These are phyloP conservation scores for Drosophila mulleri DNA, from an alignment of 2,888 invertebrate genomes.

Conservation along the genomic window DNA sequence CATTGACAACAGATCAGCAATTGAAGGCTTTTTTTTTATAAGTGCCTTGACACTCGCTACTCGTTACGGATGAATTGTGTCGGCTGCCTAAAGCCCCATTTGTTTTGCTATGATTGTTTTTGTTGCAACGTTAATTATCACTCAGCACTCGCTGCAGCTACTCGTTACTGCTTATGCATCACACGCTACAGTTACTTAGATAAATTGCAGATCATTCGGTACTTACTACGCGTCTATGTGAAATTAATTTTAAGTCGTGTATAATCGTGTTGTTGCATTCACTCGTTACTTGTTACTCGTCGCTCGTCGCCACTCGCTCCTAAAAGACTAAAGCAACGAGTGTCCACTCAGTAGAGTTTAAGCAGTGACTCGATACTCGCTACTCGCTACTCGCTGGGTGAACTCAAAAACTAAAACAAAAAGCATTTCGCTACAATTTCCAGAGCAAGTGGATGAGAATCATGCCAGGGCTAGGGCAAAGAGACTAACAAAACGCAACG, in stretches of 20 bases:
- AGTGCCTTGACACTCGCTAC: neutral
- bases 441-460: conserved; percentile 48
- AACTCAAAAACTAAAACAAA: conserved; percentile 8
- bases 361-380: conserved; percentile 1
- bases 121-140: neutral
- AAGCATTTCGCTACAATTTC: conserved; percentile 1
- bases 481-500: conserved; percentile 44
- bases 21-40: neutral
- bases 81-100: neutral
- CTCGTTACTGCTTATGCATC: neutral
- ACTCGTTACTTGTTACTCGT: neutral
- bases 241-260: too few relatives aligned
- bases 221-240: neutral
- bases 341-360: neutral
- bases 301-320: neutral
- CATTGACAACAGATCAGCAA: neutral
- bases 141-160: neutral
- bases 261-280: too few relatives aligned
- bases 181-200: neutral
- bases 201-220: neutral
- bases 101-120: neutral
- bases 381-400: neutral
- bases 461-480: conserved; percentile 55
- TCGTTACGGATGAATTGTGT: neutral
- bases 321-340: neutral